Evolutionary conservation across 2,888 invertebrate species (phyloP).

Genomic region (Drosophila mimetica): DNA sequence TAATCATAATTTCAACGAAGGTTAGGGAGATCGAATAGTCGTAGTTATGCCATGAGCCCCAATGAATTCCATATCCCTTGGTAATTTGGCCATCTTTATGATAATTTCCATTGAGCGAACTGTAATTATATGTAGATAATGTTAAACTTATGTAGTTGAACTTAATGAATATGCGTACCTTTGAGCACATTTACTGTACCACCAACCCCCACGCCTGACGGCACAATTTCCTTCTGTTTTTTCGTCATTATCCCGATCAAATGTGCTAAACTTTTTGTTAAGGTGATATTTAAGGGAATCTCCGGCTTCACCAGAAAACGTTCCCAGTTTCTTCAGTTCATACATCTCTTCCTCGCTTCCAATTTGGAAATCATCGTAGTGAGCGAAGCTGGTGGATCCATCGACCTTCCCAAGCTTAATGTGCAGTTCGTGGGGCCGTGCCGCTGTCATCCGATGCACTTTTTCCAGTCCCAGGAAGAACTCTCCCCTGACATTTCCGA

Average conservation of each 20-base stretch:
- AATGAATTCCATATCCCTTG: too few relatives aligned
- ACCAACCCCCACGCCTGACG: not conserved
- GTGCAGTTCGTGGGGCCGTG: slow-evolving; percentile 5
- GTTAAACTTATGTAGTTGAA: not conserved
- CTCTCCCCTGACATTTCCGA: slow-evolving; percentile 10
- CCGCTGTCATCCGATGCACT: slow-evolving; percentile 4
- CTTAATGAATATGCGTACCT: not conserved
- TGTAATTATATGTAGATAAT: not conserved
- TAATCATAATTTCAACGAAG: slow-evolving; percentile 4
- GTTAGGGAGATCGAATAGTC: not conserved
- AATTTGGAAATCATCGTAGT: not conserved
- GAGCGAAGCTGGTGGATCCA: not conserved
- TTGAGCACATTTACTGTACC: not conserved
- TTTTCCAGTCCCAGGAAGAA: slow-evolving; percentile 19
- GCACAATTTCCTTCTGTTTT: not conserved
- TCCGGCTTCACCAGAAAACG: slow-evolving; percentile 3
- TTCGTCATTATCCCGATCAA: not conserved
- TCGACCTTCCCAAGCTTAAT: slow-evolving; percentile 1
- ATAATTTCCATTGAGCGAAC: not conserved
- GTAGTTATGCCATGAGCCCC: not conserved
- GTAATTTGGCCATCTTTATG: not conserved
- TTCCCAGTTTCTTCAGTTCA: not conserved
- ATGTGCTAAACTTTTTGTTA: not conserved
- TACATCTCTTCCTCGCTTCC: not conserved
- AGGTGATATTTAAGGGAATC: not conserved